Conservation (phyloP, 2,888 invertebrate genomes). For the Agrochola circellaris region DNA sequence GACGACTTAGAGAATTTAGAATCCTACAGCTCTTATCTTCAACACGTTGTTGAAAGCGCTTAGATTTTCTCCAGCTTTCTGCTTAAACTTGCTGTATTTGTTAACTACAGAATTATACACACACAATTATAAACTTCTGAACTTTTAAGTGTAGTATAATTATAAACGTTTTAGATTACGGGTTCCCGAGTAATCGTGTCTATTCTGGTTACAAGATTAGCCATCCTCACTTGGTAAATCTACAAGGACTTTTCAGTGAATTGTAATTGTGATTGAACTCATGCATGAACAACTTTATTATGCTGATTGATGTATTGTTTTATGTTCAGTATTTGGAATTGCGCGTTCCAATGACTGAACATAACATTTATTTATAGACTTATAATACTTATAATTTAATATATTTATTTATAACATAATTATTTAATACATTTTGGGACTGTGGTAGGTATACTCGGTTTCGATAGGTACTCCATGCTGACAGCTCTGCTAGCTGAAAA, state of each 20-base stretch:
- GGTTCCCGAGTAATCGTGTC: neutral
- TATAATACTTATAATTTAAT: no score
- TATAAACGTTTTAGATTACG: slow-evolving; percentile 2
- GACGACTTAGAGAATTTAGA: slow-evolving; percentile 48
- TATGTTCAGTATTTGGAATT: neutral
- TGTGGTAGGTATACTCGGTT: neutral
- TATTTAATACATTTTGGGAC: neutral
- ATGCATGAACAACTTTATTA: neutral
- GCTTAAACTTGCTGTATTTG: slow-evolving; percentile 37
- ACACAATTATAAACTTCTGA: no score
- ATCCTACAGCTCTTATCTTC: slow-evolving; percentile 36
- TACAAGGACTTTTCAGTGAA: neutral
- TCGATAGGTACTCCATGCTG: neutral
- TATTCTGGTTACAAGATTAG: neutral
- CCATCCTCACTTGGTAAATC: neutral
- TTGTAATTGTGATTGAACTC: neutral
- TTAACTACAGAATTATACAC: no score
- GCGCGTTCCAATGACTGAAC: neutral
- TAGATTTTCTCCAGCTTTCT: slow-evolving; percentile 42
- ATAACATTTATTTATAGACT: neutral
- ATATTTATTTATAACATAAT: no score
- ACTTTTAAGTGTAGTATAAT: slow-evolving; percentile 17
- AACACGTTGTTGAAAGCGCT: slow-evolving; percentile 45
- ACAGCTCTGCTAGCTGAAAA: no score
- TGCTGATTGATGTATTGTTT: neutral